These are phyloP conservation scores for Andrena bicolor DNA, from an alignment of 2,888 invertebrate species.

Conservation along the genomic window DNA sequence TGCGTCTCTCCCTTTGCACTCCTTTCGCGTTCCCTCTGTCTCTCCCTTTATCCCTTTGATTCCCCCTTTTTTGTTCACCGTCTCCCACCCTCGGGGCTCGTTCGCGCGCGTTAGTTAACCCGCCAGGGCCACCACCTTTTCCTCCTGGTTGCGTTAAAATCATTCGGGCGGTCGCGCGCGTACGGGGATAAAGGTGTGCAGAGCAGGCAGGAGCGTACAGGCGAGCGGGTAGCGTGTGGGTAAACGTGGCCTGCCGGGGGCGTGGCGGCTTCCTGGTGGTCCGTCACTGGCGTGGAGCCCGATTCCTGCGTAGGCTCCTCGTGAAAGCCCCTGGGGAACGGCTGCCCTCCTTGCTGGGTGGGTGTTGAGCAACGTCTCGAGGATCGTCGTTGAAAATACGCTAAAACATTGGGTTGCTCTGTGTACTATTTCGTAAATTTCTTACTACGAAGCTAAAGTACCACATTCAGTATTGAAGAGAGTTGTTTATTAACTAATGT, in stretches of 20 bases:
- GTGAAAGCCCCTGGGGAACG: conserved; percentile 30
- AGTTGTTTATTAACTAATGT: neutral
- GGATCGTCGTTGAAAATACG: neutral
- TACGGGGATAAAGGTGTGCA: conserved; percentile 43
- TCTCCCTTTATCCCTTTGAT: conserved; percentile 44
- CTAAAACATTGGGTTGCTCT: neutral
- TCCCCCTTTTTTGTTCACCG: conserved; percentile 30
- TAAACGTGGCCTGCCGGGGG: conserved; percentile 78
- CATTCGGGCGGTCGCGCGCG: conserved; percentile 71
- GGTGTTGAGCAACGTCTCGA: neutral
- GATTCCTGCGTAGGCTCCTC: conserved; percentile 41
- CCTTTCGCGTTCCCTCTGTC: conserved; percentile 37
- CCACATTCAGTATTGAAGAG: neutral
- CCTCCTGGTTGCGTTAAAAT: conserved; percentile 71
- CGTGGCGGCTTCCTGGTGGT: conserved; percentile 84
- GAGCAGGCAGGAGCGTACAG: conserved; percentile 23
- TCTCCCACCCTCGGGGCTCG: conserved; percentile 27
- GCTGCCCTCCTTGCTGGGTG: conserved; percentile 12
- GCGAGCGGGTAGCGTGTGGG: conserved; percentile 66
- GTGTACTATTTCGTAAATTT: neutral
- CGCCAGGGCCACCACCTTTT: conserved; percentile 58
- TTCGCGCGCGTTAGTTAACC: conserved; percentile 45
- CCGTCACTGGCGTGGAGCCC: conserved; percentile 77
- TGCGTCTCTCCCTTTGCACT: conserved; percentile 56
- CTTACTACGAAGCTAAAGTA: neutral